Base-by-base conservation (phyloP, 1,140 invertebrate species). In the Cardiocondyla obscurior region DNA sequence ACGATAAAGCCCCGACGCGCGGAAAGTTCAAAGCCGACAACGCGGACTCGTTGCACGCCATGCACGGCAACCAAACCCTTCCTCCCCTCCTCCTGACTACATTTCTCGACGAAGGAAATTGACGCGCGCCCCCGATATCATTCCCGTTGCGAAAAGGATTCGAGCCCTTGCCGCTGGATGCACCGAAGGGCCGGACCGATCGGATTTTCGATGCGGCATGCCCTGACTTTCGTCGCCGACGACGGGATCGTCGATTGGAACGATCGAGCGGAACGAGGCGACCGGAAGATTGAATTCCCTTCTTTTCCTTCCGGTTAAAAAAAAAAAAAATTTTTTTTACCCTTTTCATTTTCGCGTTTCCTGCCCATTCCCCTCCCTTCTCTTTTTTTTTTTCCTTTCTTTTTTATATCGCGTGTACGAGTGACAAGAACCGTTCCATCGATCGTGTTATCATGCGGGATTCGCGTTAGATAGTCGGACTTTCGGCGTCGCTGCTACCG, bases 51-150 rank as follows among this genome's bases (percentile, higher is more conserved):
- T 49, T 79, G 62, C 33, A 42, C 16, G 77, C 55, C 28, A 14
- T 55, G 7, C 58, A 36, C 25, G 4, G 30, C 36, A 22, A 42
- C 25, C 22, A 36, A 42, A 55, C 7, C 30, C 3, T 19, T 36
- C n/a, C n/a, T n/a, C n/a, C n/a, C n/a, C n/a, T n/a, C n/a, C n/a
- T n/a, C n/a, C n/a, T n/a, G 73, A 42, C 16, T 57, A 55, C 60
- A 76, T 85, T 82, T 86, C n/a, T n/a, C 79, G 49, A 67, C 44
- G 44, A 19, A 82, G 83, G 74, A 86, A 86, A 86, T 86, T 86
- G 84, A 83, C 65, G 76, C 82, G 51, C 72, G 72, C 55, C 44
- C 44, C 69, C 39, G 42, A 64, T 86, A 76, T 86, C 82, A 86
- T 85, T 86, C 70, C 85, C 69, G 55, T 82, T 82, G 33, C 70